Evolutionary conservation across 2,113 vertebrate species (phyloP).

Genomic region (Lagopus leucura): DNA sequence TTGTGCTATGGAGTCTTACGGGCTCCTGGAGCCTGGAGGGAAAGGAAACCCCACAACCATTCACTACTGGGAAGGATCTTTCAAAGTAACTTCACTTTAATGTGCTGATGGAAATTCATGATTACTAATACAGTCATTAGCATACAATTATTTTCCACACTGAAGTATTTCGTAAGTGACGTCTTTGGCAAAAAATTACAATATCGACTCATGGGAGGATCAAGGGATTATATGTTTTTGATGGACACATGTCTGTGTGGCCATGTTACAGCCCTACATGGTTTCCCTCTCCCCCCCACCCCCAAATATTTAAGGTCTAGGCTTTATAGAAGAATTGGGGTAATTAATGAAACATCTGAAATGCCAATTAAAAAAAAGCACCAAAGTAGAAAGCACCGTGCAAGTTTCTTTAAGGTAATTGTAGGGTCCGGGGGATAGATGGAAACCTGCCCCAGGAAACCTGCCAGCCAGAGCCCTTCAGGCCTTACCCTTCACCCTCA

Average conservation of each 20-base stretch:
- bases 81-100: background rate
- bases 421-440: background rate
- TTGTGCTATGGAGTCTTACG: background rate
- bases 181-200: background rate
- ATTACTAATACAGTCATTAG: background rate
- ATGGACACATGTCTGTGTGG: background rate
- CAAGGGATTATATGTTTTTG: background rate
- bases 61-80: background rate
- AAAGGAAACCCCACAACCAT: fast-evolving
- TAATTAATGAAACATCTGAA: background rate
- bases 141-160: background rate
- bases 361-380: background rate
- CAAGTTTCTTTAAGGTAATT: background rate
- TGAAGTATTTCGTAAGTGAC: background rate
- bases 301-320: background rate
- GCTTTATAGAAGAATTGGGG: background rate
- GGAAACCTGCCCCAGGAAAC: background rate
- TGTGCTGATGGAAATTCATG: background rate
- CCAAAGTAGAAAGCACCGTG: background rate
- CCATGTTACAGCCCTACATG: background rate
- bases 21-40: background rate
- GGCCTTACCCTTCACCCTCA: background rate
- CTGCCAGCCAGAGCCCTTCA: background rate
- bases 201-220: background rate
- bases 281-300: background rate